These are phyloP conservation scores for Stenolophus ochropezus DNA, from an alignment of 2,888 invertebrate genomes.

Conservation along the genomic window DNA sequence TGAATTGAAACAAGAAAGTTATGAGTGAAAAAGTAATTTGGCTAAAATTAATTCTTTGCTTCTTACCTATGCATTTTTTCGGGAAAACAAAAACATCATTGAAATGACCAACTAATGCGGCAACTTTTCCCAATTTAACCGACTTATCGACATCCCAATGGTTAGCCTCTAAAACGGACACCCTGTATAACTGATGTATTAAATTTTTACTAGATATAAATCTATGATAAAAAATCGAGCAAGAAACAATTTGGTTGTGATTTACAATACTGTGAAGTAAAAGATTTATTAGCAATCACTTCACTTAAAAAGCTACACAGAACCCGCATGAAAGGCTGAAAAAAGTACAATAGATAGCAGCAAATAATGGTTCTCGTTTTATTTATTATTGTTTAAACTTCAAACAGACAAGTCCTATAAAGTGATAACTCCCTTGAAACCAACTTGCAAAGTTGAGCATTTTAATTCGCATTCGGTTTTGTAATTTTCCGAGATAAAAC, in stretches of 20 bases:
- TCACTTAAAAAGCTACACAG: not conserved
- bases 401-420: not conserved
- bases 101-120: too few relatives aligned
- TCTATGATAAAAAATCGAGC: not conserved
- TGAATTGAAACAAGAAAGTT: too few relatives aligned
- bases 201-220: too few relatives aligned
- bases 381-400: constrained; percentile 3
- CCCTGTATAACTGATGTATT: too few relatives aligned
- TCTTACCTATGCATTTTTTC: too few relatives aligned
- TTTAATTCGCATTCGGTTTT: not conserved
- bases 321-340: not conserved
- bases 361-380: constrained; percentile 1
- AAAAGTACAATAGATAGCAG: constrained; percentile 1
- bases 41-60: too few relatives aligned
- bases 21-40: too few relatives aligned
- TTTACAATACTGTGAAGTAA: not conserved
- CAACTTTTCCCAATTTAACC: too few relatives aligned
- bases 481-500: not conserved
- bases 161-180: too few relatives aligned
- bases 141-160: too few relatives aligned
- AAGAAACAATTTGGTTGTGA: not conserved
- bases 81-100: too few relatives aligned
- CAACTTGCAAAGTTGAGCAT: not conserved
- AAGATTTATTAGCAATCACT: not conserved
- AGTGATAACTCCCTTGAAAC: constrained; percentile 12